Percentiles rank a stretch among this genome's conserved stretches.
Conservation (phyloP, 2,888 invertebrate species). For the Thecocarcelia acutangulata region DNA sequence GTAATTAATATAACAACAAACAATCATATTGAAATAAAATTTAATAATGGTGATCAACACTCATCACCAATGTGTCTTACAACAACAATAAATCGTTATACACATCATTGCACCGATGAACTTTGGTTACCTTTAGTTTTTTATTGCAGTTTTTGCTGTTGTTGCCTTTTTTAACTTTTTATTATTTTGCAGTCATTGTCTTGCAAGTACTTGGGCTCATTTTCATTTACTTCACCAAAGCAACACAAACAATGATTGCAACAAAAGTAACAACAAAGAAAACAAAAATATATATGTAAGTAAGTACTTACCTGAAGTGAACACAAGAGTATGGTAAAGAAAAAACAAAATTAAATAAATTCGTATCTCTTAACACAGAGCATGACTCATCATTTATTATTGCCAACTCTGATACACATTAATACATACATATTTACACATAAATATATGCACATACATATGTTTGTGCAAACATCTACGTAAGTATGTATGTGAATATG, state of each 20-base stretch:
- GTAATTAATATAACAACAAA: conserved; percentile 20
- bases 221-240: conserved; percentile 39
- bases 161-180: conserved; percentile 20
- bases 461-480: not conserved
- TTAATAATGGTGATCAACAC: conserved; percentile 40
- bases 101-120: conserved; percentile 60
- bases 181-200: conserved; percentile 58
- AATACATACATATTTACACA: not conserved
- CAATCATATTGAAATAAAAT: conserved; percentile 27
- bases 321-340: conserved; percentile 14
- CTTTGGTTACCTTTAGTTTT: conserved; percentile 59
- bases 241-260: conserved; percentile 35
- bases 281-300: conserved; percentile 2
- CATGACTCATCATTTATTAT: conserved; percentile 56
- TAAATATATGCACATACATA: not conserved
- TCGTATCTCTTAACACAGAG: conserved; percentile 36
- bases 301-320: conserved; percentile 17
- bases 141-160: conserved; percentile 30
- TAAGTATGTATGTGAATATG: not conserved
- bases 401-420: conserved; percentile 16
- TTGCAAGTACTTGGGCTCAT: conserved; percentile 62
- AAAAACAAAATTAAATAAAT: conserved; percentile 4
- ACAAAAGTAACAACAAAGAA: conserved; percentile 34
- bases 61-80: conserved; percentile 44
- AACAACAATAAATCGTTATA: conserved; percentile 50